These are phyloP conservation scores for Pachydiplax longipennis DNA, from an alignment of 2,888 invertebrate genomes.

Conservation along the genomic window DNA sequence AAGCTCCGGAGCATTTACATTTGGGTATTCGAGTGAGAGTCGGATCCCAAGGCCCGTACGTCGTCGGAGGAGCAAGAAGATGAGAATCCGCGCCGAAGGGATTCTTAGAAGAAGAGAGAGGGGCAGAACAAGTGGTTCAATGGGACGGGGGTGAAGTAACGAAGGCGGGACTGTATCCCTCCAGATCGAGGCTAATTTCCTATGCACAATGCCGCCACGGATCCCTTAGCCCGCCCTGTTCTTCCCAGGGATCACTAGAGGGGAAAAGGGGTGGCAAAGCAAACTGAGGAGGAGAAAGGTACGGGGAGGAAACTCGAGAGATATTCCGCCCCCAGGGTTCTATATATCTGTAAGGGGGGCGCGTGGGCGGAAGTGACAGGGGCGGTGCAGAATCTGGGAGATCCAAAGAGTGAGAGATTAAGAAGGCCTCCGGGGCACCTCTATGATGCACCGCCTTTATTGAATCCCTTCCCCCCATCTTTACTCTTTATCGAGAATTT, in stretches of 20 bases:
- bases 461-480: neutral
- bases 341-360: neutral
- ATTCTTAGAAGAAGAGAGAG: neutral
- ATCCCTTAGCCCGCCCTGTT: slow-evolving; percentile 17
- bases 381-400: neutral
- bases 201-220: slow-evolving; percentile 40
- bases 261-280: neutral
- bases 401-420: neutral
- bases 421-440: neutral
- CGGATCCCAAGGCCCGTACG: neutral
- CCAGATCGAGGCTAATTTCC: slow-evolving; percentile 38
- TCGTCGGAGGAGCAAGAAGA: neutral
- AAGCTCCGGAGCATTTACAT: neutral
- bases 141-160: neutral
- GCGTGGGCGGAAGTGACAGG: neutral
- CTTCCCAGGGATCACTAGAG: slow-evolving; percentile 21
- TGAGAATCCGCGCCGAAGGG: neutral
- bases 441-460: neutral
- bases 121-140: neutral
- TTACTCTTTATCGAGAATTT: slow-evolving; percentile 1
- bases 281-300: neutral
- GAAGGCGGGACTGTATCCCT: neutral
- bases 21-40: neutral
- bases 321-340: slow-evolving; percentile 36
- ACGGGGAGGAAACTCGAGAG: slow-evolving; percentile 21